A percentile compares a stretch with the other conserved stretches of the same genome.
Evolutionary conservation across 2,113 vertebrate genomes (phyloP).

Genomic region (Strigops habroptila): DNA sequence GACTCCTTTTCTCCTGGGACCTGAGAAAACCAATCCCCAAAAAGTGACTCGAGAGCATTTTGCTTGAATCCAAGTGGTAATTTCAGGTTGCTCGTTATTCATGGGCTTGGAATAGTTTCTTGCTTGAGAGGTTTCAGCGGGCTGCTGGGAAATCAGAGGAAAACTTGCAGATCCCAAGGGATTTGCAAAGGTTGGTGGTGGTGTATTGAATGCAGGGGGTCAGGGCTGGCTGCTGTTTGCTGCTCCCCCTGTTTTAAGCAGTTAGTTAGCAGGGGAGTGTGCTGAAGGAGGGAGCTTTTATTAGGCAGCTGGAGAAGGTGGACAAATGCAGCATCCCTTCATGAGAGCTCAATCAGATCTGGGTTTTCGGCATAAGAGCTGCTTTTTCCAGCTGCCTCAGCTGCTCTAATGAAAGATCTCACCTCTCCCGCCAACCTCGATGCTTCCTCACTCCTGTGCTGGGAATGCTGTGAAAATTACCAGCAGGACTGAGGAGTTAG

Average conservation of each 20-base stretch:
- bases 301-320: not conserved
- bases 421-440: not conserved
- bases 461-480: not conserved
- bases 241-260: not conserved
- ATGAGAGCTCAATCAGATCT: not conserved
- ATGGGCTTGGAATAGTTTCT: not conserved
- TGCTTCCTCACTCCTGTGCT: fast-evolving
- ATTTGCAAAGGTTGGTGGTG: not conserved
- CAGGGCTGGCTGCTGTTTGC: not conserved
- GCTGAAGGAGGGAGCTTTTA: not conserved
- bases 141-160: not conserved
- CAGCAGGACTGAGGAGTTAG: not conserved
- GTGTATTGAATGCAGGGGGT: not conserved
- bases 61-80: not conserved
- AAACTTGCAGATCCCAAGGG: not conserved
- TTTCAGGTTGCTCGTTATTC: not conserved
- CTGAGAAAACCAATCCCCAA: not conserved
- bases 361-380: not conserved
- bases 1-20: not conserved
- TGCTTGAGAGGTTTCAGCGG: not conserved
- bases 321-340: not conserved
- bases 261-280: not conserved
- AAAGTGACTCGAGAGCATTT: not conserved
- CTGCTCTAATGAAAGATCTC: not conserved
- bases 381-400: not conserved